Base-by-base conservation (phyloP, 2,797 vertebrate genomes). In the Muscicapa comitata region DNA sequence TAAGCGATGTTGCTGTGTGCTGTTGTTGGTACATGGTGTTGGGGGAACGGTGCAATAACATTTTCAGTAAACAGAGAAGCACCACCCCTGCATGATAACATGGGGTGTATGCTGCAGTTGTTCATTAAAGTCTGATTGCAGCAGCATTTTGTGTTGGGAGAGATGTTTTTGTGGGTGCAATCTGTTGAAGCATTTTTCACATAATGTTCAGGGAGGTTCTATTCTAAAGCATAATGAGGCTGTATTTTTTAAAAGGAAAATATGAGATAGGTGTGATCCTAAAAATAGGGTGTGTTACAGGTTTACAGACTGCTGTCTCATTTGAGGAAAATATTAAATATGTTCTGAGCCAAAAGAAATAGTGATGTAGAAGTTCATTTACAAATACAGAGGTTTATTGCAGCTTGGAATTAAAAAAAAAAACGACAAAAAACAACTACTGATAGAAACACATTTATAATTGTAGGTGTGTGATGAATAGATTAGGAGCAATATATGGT, bases 211-310 rank as follows among this genome's bases (percentile, higher is more conserved):
- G 88, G 43, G 87, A 94, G 38, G 26, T 77, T 20, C 80, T 79
- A 71, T 86, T 91, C 71, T 53, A 66, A 74, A 95, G 45, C 31
- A 11, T 87, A 77, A 96, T 88, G 83, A 86, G 11, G 31, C 33
- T 58, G 51, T 83, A 50, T 83, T 91, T 97, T 77, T 76, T 16
- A 83, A 93, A 77, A 91, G 81, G 82, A 95, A 95, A 95, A 91
- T 58, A 86, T 77, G 84, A 93, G 68, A 68, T 88, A 94, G 88
- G 83, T 95, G 92, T 94, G 86, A 95, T 85, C 80, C 58, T 79
- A 61, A 95, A 92, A 92, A 68, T 21, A 86, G 84, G 94, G 78
- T 0, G 83, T 95, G 88, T 94, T 93, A 35, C 73, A 81, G 76
- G 73, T 84, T 95, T 92, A 38, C 76, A 68, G 76, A 66, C 68